phyloP scores from a whole-genome alignment of 2,888 invertebrate genomes.

The Erpobdella octoculata region DNA sequence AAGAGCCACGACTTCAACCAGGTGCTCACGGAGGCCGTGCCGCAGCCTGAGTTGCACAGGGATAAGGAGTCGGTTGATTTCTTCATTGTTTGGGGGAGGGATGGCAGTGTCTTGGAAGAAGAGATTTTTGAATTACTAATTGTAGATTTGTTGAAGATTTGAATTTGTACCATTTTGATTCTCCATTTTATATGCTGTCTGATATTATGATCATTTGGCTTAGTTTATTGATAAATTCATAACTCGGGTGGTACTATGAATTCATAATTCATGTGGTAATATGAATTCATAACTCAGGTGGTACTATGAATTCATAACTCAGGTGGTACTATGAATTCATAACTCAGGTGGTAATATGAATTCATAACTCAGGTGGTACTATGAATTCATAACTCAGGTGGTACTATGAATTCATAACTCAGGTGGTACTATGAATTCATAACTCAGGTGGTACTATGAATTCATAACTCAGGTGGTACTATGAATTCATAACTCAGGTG shows the following conservation, averaged over 20 bases:
- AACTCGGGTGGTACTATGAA: not conserved
- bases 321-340: conserved; percentile 79
- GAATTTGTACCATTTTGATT: conserved; percentile 48
- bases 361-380: too few species aligned
- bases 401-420: too few species aligned
- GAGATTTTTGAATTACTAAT: not conserved
- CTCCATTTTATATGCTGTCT: not conserved
- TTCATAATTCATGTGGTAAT: not conserved
- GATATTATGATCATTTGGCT: not conserved
- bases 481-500: too few species aligned
- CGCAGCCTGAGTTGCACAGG: conserved; percentile 87
- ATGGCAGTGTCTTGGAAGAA: not conserved
- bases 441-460: too few species aligned
- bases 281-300: not conserved
- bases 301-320: not conserved
- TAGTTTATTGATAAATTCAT: not conserved
- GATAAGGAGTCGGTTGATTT: conserved; percentile 64
- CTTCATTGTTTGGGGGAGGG: conserved; percentile 56
- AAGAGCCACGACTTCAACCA: conserved; percentile 82
- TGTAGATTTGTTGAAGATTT: too few species aligned
- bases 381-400: too few species aligned
- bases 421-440: too few species aligned
- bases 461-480: too few species aligned
- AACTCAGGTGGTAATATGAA: conserved; percentile 66
- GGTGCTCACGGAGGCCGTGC: conserved; percentile 78